phyloP scores from a whole-genome alignment of 2,888 invertebrate species.

The Nipponacmea schrenckii region DNA sequence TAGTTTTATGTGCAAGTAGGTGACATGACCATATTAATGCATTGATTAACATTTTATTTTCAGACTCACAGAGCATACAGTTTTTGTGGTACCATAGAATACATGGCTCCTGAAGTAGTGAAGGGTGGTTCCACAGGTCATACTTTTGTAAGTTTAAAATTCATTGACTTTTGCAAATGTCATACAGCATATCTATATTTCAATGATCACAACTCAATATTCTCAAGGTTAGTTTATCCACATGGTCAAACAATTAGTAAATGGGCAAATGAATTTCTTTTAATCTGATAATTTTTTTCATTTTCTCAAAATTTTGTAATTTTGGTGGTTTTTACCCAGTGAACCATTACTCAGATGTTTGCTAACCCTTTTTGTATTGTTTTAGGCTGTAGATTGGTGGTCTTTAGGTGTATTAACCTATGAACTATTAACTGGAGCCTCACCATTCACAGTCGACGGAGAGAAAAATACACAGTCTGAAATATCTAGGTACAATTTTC shows the following conservation, averaged over 20 bases:
- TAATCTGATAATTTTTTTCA: too few species aligned
- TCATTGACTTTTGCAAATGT: not conserved
- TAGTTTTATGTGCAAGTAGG: not conserved
- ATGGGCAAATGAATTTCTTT: too few species aligned
- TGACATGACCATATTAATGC: not conserved
- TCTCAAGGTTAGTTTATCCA: too few species aligned
- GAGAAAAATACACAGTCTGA: constrained; percentile 93
- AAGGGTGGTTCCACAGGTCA: constrained; percentile 89
- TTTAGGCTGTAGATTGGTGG: constrained; percentile 98
- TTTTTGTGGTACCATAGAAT: constrained; percentile 98
- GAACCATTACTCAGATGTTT: not conserved
- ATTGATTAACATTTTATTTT: constrained; percentile 24
- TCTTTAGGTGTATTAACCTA: constrained; percentile 95
- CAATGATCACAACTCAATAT: too few species aligned
- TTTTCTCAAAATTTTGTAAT: too few species aligned
- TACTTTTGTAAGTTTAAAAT: constrained; percentile 83
- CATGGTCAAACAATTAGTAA: too few species aligned
- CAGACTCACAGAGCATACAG: constrained; percentile 88
- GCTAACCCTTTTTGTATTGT: too few species aligned
- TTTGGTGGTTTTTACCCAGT: not conserved
- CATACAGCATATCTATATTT: too few species aligned
- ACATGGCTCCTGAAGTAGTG: constrained; percentile 91
- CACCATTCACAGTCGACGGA: constrained; percentile 95
- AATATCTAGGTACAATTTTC: constrained; percentile 76
- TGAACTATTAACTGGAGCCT: constrained; percentile 94